These are phyloP conservation scores for Probosciger aterrimus DNA, from an alignment of 2,113 vertebrate genomes.

Conservation along the genomic window DNA sequence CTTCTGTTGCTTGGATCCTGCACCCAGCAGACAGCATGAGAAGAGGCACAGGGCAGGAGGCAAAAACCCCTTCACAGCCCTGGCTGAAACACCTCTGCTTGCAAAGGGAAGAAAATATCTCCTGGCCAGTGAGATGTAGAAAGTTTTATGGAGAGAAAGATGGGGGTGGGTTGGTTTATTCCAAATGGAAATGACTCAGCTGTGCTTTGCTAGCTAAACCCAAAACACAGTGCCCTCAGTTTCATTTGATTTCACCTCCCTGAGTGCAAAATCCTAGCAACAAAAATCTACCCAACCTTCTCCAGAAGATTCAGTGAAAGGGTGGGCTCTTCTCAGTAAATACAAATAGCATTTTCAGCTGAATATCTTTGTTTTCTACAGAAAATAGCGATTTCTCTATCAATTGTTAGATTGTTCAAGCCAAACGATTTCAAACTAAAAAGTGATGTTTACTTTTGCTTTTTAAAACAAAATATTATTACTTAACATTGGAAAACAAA, in stretches of 20 bases:
- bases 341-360: neutral
- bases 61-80: neutral
- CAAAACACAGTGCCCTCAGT: neutral
- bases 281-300: neutral
- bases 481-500: neutral
- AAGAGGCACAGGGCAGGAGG: neutral
- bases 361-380: neutral
- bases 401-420: neutral
- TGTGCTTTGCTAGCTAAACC: neutral
- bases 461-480: neutral
- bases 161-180: neutral
- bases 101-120: neutral
- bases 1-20: neutral
- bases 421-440: neutral
- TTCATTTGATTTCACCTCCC: neutral
- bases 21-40: neutral
- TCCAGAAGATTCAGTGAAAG: neutral
- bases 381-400: neutral
- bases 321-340: neutral
- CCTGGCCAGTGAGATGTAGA: neutral
- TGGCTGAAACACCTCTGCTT: fast-evolving
- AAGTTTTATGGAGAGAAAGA: neutral
- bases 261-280: neutral
- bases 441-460: neutral
- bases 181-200: neutral